A percentile compares a stretch with the other conserved stretches of the same genome.
phyloP scores from a whole-genome alignment of 2,888 invertebrate species.

The Lasiommata megera region DNA sequence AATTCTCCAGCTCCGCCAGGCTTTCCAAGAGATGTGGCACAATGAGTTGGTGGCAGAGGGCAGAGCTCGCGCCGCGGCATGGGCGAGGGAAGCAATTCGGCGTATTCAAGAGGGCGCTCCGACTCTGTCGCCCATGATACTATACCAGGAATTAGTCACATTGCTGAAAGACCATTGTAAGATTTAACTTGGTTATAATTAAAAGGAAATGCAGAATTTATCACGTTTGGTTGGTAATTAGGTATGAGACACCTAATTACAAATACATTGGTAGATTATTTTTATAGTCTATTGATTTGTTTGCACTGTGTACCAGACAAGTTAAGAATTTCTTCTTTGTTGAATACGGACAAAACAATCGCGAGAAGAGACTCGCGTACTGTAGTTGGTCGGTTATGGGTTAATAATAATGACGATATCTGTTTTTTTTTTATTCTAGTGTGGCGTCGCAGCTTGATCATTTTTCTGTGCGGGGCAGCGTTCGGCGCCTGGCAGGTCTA shows the following conservation, averaged over 20 bases:
- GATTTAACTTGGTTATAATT: slow-evolving; percentile 8
- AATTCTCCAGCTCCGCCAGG: slow-evolving; percentile 49
- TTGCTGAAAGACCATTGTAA: slow-evolving; percentile 69
- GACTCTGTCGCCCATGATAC: slow-evolving; percentile 61
- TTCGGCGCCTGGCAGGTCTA: slow-evolving; percentile 60
- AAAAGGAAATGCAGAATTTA: too few species aligned
- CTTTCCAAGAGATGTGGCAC: slow-evolving; percentile 61
- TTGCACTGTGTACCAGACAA: too few species aligned
- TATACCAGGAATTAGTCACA: slow-evolving; percentile 63
- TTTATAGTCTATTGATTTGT: too few species aligned
- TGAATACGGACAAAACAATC: too few species aligned
- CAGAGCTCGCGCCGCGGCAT: slow-evolving; percentile 52
- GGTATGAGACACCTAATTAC: too few species aligned
- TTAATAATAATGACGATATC: too few species aligned
- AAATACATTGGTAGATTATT: too few species aligned
- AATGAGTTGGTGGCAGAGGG: slow-evolving; percentile 65
- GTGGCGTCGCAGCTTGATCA: slow-evolving; percentile 70
- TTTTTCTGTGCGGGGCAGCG: slow-evolving; percentile 61
- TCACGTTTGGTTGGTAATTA: too few species aligned
- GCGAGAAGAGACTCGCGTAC: too few species aligned
- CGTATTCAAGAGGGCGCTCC: slow-evolving; percentile 63
- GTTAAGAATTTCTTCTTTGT: too few species aligned
- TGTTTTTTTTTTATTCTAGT: too few species aligned
- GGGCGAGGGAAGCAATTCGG: slow-evolving; percentile 56
- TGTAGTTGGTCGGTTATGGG: too few species aligned